These are phyloP conservation scores for Urocitellus parryii DNA, from an alignment of 2,113 vertebrate genomes.

Conservation along the genomic window DNA sequence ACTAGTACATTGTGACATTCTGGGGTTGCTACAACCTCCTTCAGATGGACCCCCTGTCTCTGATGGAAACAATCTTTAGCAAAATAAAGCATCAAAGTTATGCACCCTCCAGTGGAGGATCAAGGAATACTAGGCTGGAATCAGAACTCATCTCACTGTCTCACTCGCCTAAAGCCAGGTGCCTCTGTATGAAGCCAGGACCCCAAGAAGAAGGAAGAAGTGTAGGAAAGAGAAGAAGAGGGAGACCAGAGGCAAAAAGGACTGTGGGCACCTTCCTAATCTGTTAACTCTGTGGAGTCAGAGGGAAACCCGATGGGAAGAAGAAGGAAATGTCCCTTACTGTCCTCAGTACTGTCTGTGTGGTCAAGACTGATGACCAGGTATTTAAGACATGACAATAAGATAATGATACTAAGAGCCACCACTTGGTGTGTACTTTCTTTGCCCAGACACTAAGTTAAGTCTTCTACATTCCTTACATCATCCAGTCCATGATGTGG, in stretches of 20 bases:
- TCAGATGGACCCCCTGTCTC: neutral
- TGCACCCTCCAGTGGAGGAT: neutral
- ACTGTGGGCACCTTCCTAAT: neutral
- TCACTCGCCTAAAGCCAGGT: neutral
- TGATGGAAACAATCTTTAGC: neutral
- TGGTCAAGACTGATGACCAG: neutral
- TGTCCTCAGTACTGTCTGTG: neutral
- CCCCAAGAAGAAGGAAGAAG: neutral
- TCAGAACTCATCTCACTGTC: neutral
- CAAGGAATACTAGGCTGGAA: neutral
- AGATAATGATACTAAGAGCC: neutral
- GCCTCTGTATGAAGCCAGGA: neutral
- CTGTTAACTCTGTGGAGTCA: neutral
- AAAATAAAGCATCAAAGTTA: neutral
- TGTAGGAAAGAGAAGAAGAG: neutral
- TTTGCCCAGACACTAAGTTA: neutral
- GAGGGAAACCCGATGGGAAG: neutral
- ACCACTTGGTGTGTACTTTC: neutral
- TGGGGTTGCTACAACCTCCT: neutral
- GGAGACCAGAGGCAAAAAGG: neutral
- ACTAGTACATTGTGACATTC: neutral
- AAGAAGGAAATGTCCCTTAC: neutral
- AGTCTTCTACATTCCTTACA: neutral
- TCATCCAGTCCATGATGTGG: neutral
- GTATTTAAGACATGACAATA: neutral